These are phyloP conservation scores for Polymixis flavicincta DNA, from an alignment of 2,888 invertebrate species.

Conservation along the genomic window DNA sequence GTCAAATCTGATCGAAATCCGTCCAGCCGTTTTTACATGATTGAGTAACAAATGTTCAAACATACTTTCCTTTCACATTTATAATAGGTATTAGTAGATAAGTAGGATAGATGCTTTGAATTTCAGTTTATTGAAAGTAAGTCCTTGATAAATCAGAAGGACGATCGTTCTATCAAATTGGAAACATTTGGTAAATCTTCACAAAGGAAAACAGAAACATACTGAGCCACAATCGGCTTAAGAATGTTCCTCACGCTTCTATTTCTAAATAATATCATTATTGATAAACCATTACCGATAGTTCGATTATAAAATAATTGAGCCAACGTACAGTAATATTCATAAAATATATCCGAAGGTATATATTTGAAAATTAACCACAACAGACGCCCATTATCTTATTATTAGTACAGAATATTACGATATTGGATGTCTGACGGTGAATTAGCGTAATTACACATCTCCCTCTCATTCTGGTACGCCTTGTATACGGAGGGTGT, in stretches of 20 bases:
- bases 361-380: conserved; percentile 43
- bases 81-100: no score
- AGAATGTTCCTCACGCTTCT: conserved; percentile 16
- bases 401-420: conserved; percentile 50
- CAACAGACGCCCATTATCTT: conserved; percentile 44
- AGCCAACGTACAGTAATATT: conserved; percentile 11
- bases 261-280: conserved; percentile 33
- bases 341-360: conserved; percentile 29
- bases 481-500: conserved; percentile 2
- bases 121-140: background rate
- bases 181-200: conserved; percentile 8
- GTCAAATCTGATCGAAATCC: no score
- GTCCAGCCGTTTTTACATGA: no score
- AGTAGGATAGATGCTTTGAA: no score
- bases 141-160: background rate
- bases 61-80: no score
- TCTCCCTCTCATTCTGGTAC: conserved; percentile 24
- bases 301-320: conserved; percentile 48
- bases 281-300: conserved; percentile 36
- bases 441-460: conserved; percentile 64
- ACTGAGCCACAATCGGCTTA: conserved; percentile 12
- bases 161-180: background rate
- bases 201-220: background rate
- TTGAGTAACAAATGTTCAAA: no score
- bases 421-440: conserved; percentile 51